Evolutionary conservation across 2,797 vertebrate species (phyloP).

Genomic region (Acanthiza pusilla): DNA sequence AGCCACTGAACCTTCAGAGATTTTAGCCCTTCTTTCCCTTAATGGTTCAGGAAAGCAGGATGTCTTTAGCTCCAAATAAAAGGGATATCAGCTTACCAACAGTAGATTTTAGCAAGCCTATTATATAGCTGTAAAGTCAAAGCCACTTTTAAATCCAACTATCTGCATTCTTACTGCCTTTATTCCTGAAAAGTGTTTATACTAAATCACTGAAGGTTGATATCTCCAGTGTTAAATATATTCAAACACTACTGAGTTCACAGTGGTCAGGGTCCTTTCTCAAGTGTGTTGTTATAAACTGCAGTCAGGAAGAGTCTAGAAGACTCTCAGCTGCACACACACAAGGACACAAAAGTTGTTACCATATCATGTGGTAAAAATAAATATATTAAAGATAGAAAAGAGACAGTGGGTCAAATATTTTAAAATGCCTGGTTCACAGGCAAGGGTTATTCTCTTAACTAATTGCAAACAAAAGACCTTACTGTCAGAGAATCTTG

Average conservation of each 20-base stretch:
- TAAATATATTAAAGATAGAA: neutral
- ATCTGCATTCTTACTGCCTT: slow-evolving; percentile 50
- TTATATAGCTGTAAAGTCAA: slow-evolving; percentile 27
- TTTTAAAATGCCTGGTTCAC: neutral
- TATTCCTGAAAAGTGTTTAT: slow-evolving; percentile 50
- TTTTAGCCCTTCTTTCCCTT: neutral
- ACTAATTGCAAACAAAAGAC: neutral
- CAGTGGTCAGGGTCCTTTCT: neutral
- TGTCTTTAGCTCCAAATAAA: slow-evolving; percentile 32
- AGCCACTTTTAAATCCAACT: slow-evolving; percentile 47
- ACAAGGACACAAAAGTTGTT: neutral
- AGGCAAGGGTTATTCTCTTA: neutral
- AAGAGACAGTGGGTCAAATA: neutral
- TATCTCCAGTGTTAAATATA: slow-evolving; percentile 30
- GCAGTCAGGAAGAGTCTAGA: neutral
- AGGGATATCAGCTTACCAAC: slow-evolving; percentile 21
- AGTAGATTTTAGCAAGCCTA: neutral
- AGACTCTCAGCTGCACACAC: neutral
- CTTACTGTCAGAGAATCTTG: neutral
- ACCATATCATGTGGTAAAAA: neutral
- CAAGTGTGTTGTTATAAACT: neutral
- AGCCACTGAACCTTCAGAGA: slow-evolving; percentile 9
- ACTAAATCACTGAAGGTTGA: slow-evolving; percentile 37
- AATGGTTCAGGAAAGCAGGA: slow-evolving; percentile 25
- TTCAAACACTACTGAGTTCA: neutral